Conservation (phyloP, 1,140 invertebrate genomes). For the Rhagoletis zephyria region DNA sequence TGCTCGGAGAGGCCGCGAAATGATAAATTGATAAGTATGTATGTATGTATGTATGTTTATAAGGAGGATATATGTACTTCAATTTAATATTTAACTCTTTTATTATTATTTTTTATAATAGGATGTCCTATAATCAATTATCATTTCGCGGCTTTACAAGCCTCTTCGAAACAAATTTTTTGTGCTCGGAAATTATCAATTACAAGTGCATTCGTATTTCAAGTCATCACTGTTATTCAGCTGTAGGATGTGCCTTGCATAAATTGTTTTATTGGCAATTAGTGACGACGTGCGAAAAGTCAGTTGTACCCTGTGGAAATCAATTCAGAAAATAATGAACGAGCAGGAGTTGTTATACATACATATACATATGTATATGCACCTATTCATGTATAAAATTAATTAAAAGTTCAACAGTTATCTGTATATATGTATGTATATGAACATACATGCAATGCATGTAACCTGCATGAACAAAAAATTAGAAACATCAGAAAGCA, state of each 20-base stretch:
- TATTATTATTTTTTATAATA: too few species aligned
- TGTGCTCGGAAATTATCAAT: background rate
- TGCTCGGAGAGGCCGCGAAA: too few species aligned
- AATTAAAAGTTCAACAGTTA: background rate
- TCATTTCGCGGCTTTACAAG: background rate
- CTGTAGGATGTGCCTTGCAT: background rate
- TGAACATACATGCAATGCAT: background rate
- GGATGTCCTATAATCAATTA: too few species aligned
- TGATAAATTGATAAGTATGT: too few species aligned
- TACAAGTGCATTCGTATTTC: background rate
- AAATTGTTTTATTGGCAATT: slow-evolving; percentile 5
- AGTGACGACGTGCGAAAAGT: slow-evolving; percentile 26
- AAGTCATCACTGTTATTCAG: background rate
- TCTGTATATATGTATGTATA: background rate
- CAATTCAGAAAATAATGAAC: background rate
- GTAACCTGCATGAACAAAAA: too few species aligned
- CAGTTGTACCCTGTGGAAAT: background rate
- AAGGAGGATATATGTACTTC: too few species aligned
- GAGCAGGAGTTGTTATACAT: background rate
- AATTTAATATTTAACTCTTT: too few species aligned
- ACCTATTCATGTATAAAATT: background rate
- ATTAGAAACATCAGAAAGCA: too few species aligned
- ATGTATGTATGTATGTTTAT: too few species aligned
- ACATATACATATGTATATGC: background rate
- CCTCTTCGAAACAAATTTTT: background rate